phyloP scores from a whole-genome alignment of 2,113 vertebrate genomes.

The Protobothrops flavoviridis region DNA sequence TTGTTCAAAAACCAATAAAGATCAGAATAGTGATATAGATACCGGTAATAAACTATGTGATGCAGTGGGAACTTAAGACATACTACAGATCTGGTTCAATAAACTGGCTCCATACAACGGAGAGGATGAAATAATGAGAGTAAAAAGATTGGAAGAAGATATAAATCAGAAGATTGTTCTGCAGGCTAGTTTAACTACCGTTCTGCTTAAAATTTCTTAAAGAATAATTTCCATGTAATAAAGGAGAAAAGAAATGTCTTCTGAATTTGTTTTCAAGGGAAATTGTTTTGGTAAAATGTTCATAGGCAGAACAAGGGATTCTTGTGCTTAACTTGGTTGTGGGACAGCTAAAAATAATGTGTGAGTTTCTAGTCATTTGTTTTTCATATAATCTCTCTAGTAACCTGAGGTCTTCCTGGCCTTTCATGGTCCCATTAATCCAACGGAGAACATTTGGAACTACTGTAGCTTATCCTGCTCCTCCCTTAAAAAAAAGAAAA shows the following conservation, averaged over 20 bases:
- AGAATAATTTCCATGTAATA: background rate
- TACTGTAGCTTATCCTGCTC: background rate
- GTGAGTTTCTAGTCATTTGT: background rate
- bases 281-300: background rate
- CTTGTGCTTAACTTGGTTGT: background rate
- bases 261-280: background rate
- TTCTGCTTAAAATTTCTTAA: background rate
- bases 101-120: background rate
- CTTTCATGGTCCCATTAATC: background rate
- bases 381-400: background rate
- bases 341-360: background rate
- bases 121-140: background rate
- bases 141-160: background rate
- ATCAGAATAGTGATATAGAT: background rate
- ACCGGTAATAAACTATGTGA: constrained; percentile 14
- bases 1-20: background rate
- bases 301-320: background rate
- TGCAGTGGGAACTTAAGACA: background rate
- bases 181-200: background rate
- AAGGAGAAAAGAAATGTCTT: background rate
- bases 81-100: background rate
- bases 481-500: background rate
- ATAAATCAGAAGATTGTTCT: background rate
- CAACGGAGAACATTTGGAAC: background rate
- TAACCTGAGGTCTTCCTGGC: background rate